A percentile compares a stretch with the other conserved stretches of the same genome.
Conservation (phyloP, 2,797 vertebrate genomes). For the Myotis findleyi region DNA sequence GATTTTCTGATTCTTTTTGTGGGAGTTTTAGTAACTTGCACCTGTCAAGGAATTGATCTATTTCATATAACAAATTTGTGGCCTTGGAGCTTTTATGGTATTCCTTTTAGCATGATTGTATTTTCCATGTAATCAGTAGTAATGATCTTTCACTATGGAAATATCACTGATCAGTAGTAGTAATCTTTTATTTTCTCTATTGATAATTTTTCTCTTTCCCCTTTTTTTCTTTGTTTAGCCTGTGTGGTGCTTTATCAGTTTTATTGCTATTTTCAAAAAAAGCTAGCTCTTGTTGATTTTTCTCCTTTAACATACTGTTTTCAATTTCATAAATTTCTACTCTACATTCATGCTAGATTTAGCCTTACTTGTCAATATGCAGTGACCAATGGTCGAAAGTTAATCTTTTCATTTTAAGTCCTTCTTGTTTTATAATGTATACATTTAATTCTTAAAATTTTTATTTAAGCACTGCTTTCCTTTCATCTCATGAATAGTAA, state of each 20-base stretch:
- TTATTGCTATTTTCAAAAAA: not conserved
- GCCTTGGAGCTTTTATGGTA: not conserved
- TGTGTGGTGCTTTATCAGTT: not conserved
- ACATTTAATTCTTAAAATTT: not conserved
- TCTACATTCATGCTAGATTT: not conserved
- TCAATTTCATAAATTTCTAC: not conserved
- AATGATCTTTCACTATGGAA: not conserved
- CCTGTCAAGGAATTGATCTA: not conserved
- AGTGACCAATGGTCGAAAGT: not conserved
- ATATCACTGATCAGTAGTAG: not conserved
- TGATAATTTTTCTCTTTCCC: not conserved
- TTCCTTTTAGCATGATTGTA: not conserved
- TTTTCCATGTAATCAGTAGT: not conserved
- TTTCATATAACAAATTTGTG: not conserved
- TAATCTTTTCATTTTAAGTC: not conserved
- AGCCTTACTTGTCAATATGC: not conserved
- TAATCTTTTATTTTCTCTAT: not conserved
- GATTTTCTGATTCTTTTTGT: not conserved
- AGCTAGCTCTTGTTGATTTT: not conserved
- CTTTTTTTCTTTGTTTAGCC: not conserved
- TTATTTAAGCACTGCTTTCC: not conserved
- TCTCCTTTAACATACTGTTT: not conserved
- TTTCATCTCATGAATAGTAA: not conserved
- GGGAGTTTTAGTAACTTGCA: not conserved
- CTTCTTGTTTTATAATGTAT: not conserved